Base-by-base conservation (phyloP, 2,797 vertebrate genomes). In the Intellagama lesueurii region DNA sequence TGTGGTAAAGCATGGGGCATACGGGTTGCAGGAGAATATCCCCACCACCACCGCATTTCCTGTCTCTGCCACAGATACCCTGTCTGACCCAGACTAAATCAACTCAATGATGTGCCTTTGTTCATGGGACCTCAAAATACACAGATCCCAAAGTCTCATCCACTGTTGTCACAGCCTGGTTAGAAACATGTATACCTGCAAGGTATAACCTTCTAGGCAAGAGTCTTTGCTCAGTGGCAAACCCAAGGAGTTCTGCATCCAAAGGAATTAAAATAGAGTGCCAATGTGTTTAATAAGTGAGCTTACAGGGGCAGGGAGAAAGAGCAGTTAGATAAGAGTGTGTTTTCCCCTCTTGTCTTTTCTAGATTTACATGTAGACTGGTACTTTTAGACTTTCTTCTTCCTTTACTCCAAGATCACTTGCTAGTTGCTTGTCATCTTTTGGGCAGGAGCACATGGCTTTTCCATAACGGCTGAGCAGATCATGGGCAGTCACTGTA, bases 31-130 rank as follows among this genome's bases (percentile, higher is more conserved):
- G 44, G 76, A 73, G 72, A 40, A 72, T 86, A 30, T 35, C 47
- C n/a, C 4, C 73, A 40, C 40, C 40, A 3, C 40, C 40, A 40
- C 40, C 40, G 79, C 49, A 78, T 78, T 88, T 88, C 78, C 72
- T 86, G 83, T 35, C 60, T 77, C 73, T 77, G 79, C 78, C 83
- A 77, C 72, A 88, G 40, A 70, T 70, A 69, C 88, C 78, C 70
- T 76, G 64, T 69, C 60, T 91, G 82, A 81, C 22, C 86, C 32
- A 70, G 8, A 35, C 64, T 89, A 81, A 87, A 79, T 87, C 17
- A 86, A 32, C 5, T 93, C 28, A 89, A 30, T 0, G 79, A 32
- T 88, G 1, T 80, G 28, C 16, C 82, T 70, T 73, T 75, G 56
- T 77, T 40, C 1, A 75, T 30, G 22, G 1, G 16, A 89, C 1